phyloP scores from a whole-genome alignment of 2,888 invertebrate genomes.

The Elmis aenea region DNA sequence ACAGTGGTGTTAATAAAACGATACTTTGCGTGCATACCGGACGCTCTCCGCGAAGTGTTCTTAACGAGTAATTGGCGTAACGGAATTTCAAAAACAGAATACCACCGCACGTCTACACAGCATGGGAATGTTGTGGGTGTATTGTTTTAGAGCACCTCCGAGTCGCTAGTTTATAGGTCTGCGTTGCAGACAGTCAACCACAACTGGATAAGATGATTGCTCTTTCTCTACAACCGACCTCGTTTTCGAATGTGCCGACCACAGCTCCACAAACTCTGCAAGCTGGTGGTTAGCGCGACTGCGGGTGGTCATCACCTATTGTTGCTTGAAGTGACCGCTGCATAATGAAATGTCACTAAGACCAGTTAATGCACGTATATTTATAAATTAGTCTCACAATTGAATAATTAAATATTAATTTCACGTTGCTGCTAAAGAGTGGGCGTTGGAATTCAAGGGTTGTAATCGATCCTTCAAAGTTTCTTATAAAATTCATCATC shows the following conservation, averaged over 20 bases:
- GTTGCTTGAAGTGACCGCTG: constrained; percentile 15
- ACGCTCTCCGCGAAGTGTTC: constrained; percentile 10
- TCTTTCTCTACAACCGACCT: constrained; percentile 9
- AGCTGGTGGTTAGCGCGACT: constrained; percentile 6
- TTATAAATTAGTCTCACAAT: constrained; percentile 12
- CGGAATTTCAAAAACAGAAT: constrained; percentile 15
- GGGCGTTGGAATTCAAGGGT: constrained; percentile 14
- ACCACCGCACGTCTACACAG: constrained; percentile 19
- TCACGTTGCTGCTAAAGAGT: constrained; percentile 6
- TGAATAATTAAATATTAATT: constrained; percentile 17
- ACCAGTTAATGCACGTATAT: constrained; percentile 11
- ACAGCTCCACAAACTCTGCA: not conserved
- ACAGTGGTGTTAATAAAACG: constrained; percentile 12
- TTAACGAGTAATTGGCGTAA: constrained; percentile 16
- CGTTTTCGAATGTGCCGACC: not conserved
- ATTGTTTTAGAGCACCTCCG: constrained; percentile 17
- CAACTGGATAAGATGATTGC: constrained; percentile 16
- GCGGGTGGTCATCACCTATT: constrained; percentile 20
- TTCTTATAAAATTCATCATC: constrained; percentile 12
- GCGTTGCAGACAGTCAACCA: constrained; percentile 19
- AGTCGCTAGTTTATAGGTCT: constrained; percentile 18
- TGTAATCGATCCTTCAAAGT: constrained; percentile 16
- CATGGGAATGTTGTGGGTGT: constrained; percentile 22
- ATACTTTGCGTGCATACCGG: constrained; percentile 8
- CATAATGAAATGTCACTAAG: constrained; percentile 12